A percentile compares a stretch with the other conserved stretches of the same genome.
Conservation (phyloP, 2,797 vertebrate genomes). For the Decapterus maruadsi region DNA sequence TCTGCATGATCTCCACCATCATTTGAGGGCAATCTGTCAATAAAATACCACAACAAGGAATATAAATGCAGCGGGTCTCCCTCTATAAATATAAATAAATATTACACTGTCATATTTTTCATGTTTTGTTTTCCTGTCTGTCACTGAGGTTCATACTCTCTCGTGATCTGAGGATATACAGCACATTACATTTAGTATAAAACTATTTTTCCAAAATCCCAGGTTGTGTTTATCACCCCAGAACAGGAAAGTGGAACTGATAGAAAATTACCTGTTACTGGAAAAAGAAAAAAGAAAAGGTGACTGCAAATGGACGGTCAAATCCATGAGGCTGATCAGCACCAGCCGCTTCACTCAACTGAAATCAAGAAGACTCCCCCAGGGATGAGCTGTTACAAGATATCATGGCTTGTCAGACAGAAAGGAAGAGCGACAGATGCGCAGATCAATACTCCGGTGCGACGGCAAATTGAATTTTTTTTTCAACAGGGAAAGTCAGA, state of each 20-base stretch:
- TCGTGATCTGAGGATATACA: background rate
- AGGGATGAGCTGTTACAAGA: constrained; percentile 41
- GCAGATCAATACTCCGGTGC: constrained; percentile 42
- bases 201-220: background rate
- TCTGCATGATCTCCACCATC: background rate
- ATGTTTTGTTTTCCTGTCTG: background rate
- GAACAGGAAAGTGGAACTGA: background rate
- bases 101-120: too few species aligned
- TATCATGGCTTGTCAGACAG: constrained; percentile 49
- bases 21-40: background rate
- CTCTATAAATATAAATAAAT: too few species aligned
- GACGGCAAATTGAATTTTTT: constrained; percentile 44
- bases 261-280: constrained; percentile 25
- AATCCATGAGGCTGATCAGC: constrained; percentile 42
- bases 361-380: constrained; percentile 46
- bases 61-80: too few species aligned
- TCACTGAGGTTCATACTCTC: background rate
- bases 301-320: constrained; percentile 34
- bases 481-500: constrained; percentile 9
- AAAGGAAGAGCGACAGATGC: constrained; percentile 42
- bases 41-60: background rate
- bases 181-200: background rate
- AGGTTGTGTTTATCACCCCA: background rate
- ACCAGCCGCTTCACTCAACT: constrained; percentile 39
- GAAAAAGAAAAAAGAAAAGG: constrained; percentile 33